Conservation (phyloP, 2,113 vertebrate species). For the Neoarius graeffei region DNA sequence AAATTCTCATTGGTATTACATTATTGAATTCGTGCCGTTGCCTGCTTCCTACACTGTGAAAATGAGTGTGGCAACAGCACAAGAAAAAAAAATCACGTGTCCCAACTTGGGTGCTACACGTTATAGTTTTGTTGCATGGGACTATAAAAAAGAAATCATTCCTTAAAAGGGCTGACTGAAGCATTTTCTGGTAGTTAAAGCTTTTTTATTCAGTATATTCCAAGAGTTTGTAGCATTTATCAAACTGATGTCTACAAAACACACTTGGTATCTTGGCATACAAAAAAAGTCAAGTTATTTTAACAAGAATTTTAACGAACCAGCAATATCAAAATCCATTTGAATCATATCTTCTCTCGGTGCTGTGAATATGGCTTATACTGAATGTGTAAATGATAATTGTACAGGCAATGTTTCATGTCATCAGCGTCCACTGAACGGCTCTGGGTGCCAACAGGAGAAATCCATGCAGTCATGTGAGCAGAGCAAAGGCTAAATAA, state of each 20-base stretch:
- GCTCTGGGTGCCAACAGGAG: conserved; percentile 54
- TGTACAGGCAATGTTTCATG: not conserved
- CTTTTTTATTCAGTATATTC: not conserved
- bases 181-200: not conserved
- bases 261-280: not conserved
- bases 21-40: not conserved
- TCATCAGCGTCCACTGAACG: conserved; percentile 13
- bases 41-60: not conserved
- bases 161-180: not conserved
- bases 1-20: not conserved
- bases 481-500: conserved; percentile 53
- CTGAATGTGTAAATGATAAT: not conserved
- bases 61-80: not conserved
- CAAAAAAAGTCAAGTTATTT: not conserved
- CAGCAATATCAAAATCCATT: not conserved
- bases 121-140: not conserved
- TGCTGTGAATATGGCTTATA: not conserved
- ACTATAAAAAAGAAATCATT: not conserved
- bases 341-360: not conserved
- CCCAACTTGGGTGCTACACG: not conserved
- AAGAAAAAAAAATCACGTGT: not conserved
- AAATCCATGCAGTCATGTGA: conserved; percentile 61
- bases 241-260: not conserved
- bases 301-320: not conserved
- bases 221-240: not conserved